Evolutionary conservation across 2,888 invertebrate genomes (phyloP), one percentile per base, ranked within the genome.

Genomic region (Cantharis rustica): DNA sequence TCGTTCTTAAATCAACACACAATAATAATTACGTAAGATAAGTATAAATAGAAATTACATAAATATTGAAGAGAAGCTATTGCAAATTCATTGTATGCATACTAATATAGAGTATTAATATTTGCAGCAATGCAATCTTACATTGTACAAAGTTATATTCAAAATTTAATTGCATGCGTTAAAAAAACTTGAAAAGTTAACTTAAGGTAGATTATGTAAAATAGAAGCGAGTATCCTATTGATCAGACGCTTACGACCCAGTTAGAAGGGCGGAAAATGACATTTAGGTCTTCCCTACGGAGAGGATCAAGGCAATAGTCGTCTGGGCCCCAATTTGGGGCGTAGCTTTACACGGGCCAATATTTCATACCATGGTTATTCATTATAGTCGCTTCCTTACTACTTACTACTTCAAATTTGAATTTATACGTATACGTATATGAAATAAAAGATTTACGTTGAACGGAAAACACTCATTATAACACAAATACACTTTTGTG

Each of bases 301-400:
- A 79, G 80, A 80, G 81, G 82, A 83, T 82, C 82, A 84, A 83
- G 84, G 84, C 81, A 76, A 75, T 73, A 74, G 79, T 78, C 77
- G 79, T 78, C 75, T 76, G 78, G 79, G 77, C 72, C 76, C 79
- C 75, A 75, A 72, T 76, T 75, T 72, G 78, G 80, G 81, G 82
- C 80, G 81, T 81, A 76, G 74, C 79, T 80, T 79, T 82, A 83
- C 84, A 83, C 79, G 82, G 80, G 80, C 80, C 81, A 84, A 84
- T 84, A 83, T 83, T 82, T 83, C 81, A 81, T 73, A 80, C 78
- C 79, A 83, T 85, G 84, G 83, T 83, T 84, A 85, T 85, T 85
- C 84, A 85, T 84, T 82, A 81, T 80, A 71, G 69, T 61, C 70
- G 26, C 73, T 73, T 73, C 62, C 73, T 66, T 20, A 23, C 64